Percentiles rank a stretch among this genome's conserved stretches.
These are phyloP conservation scores for Channa striata DNA, from an alignment of 2,797 vertebrate species.

Conservation along the genomic window DNA sequence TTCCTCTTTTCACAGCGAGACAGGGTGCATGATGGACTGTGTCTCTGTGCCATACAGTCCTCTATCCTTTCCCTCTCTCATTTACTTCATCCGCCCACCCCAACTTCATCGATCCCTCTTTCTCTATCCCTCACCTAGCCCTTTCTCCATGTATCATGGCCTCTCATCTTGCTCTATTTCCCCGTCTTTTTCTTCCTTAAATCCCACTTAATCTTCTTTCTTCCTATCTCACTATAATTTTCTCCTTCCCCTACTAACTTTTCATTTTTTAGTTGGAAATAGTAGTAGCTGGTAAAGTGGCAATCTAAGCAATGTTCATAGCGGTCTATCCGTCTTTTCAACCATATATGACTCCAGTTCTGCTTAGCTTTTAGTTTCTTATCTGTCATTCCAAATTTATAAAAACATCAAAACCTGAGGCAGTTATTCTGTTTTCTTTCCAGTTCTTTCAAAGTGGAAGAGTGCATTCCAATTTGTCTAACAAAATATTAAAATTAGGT, in stretches of 20 bases:
- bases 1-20: slow-evolving; percentile 76
- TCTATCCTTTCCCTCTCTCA: slow-evolving; percentile 52
- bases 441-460: neutral
- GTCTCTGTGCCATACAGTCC: slow-evolving; percentile 61
- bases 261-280: neutral
- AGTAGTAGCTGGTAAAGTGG: neutral
- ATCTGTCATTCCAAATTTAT: slow-evolving; percentile 7
- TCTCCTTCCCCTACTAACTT: neutral
- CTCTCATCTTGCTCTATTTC: slow-evolving; percentile 31
- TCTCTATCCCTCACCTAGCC: slow-evolving; percentile 35
- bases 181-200: slow-evolving; percentile 7
- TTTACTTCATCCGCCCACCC: slow-evolving; percentile 58
- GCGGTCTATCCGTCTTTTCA: neutral
- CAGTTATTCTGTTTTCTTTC: neutral
- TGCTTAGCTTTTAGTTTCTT: neutral
- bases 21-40: slow-evolving; percentile 75
- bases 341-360: neutral
- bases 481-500: too few species aligned
- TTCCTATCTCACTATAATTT: slow-evolving; percentile 9
- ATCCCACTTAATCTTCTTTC: slow-evolving; percentile 21
- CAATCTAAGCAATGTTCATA: slow-evolving; percentile 4
- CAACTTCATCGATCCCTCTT: slow-evolving; percentile 46
- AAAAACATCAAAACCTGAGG: slow-evolving; percentile 5
- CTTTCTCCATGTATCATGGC: slow-evolving; percentile 47
- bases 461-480: too few species aligned